Evolutionary conservation across 2,113 vertebrate species (phyloP).

Genomic region (Himantopus leucocephalus): DNA sequence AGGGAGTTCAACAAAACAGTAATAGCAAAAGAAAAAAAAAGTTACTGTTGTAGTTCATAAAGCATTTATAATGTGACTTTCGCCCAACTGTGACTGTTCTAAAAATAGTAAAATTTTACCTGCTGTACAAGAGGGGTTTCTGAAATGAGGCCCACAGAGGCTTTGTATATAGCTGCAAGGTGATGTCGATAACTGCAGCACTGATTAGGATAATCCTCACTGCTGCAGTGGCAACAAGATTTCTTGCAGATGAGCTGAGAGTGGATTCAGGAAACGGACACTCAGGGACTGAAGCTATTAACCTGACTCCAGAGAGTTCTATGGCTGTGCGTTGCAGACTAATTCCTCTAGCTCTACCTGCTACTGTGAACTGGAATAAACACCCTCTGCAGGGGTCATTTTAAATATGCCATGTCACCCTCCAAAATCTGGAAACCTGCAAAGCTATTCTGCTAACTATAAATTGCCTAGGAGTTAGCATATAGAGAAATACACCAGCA

Average conservation of each 20-base stretch:
- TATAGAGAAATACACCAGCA: neutral
- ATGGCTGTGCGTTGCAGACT: neutral
- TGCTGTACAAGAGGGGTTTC: neutral
- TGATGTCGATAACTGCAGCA: neutral
- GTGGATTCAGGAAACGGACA: neutral
- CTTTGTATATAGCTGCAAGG: neutral
- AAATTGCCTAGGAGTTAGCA: neutral
- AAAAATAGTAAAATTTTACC: neutral
- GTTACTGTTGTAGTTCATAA: neutral
- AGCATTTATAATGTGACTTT: neutral
- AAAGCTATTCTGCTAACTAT: neutral
- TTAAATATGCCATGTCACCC: neutral
- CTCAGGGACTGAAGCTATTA: neutral
- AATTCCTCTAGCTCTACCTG: neutral
- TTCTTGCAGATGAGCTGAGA: neutral
- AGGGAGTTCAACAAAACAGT: neutral
- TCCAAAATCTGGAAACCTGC: neutral
- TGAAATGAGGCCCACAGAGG: neutral
- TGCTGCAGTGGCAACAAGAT: neutral
- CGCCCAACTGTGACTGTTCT: neutral
- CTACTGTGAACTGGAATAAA: neutral
- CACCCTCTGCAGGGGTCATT: neutral
- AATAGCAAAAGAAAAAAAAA: neutral
- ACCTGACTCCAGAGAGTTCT: neutral
- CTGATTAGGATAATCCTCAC: rapidly evolving